Base-by-base conservation (phyloP, 2,888 invertebrate species). In the Drosophila atripex region DNA sequence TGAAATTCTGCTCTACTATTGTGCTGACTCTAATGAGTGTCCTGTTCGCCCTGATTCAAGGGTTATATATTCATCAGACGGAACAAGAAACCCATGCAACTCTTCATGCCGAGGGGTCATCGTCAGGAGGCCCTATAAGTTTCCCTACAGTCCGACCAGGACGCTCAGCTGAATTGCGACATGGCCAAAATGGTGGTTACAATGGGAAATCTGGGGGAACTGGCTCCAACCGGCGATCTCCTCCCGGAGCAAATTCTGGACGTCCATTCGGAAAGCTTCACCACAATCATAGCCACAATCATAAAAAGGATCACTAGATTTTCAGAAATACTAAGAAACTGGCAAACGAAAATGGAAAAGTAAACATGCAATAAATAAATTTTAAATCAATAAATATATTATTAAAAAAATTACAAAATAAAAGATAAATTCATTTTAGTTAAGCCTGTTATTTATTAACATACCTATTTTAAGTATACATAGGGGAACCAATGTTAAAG, bases 61-160 rank as follows among this genome's bases (percentile, higher is more conserved):
- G 59, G 28, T 30, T 28, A 4, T 21, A 38, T 7, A 12, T 55
- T 16, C 11, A 21, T 4, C 14, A 18, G 46, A 35, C 38, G 28
- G 45, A 58, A 16, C 38, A 28, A 1, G 45, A 28, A 28, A 7
- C 7, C 0, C 2, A 3, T 0, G 7, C 16, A 28, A 7, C 9
- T 3, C 45, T 35, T 12, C 25, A 35, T 1, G 45, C 35, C 4
- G 45, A 45, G 1, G 21, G 21, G 7, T 14, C 38, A 21, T 5
- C 59, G 0, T 60, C 58, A 4, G 28, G 45, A 16, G 59, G 21
- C 1, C 25, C 59, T 0, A 46, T 60, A 12, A 59, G 9, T 35
- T 60, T 60, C 3, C 59, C 59, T 1, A 59, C 45, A 46, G 16
- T 16, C 5, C 28, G 59, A 12, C 21, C 59, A 16, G 32, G 45